Conservation (phyloP, 2,113 vertebrate species). For the Pao palembangensis region DNA sequence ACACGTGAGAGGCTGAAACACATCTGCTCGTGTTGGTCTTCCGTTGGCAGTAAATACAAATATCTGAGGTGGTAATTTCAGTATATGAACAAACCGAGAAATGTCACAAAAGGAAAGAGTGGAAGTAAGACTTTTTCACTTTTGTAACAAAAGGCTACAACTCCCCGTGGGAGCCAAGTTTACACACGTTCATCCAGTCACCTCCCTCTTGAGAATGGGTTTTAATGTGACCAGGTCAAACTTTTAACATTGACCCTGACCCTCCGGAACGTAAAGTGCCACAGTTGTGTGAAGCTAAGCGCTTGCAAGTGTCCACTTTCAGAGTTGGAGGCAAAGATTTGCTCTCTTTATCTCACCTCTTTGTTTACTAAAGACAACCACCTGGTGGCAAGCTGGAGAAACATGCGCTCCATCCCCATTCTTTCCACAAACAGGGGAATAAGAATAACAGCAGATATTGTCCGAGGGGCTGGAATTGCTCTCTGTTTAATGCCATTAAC, state of each 20-base stretch:
- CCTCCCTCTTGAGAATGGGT: slow-evolving; percentile 12
- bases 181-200: slow-evolving; percentile 7
- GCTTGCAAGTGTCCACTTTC: slow-evolving; percentile 14
- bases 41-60: too few species aligned
- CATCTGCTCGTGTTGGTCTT: too few species aligned
- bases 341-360: slow-evolving; percentile 39
- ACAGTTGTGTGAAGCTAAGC: not conserved
- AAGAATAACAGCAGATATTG: slow-evolving; percentile 37
- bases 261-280: slow-evolving; percentile 17
- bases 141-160: too few species aligned
- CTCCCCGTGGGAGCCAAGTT: not conserved
- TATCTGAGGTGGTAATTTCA: too few species aligned
- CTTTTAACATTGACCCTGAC: slow-evolving; percentile 41
- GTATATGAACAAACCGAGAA: too few species aligned
- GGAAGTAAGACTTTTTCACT: too few species aligned
- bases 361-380: slow-evolving; percentile 73
- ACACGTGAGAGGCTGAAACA: too few species aligned
- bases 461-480: slow-evolving; percentile 22
- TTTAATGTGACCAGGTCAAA: slow-evolving; percentile 34
- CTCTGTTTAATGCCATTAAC: slow-evolving; percentile 9
- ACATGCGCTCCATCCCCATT: slow-evolving; percentile 47
- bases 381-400: slow-evolving; percentile 65
- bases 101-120: too few species aligned
- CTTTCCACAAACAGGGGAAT: slow-evolving; percentile 44
- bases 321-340: slow-evolving; percentile 16